Percentiles rank a stretch among this genome's conserved stretches.
phyloP scores from a whole-genome alignment of 2,113 vertebrate species.

The Spheniscus mendiculus region DNA sequence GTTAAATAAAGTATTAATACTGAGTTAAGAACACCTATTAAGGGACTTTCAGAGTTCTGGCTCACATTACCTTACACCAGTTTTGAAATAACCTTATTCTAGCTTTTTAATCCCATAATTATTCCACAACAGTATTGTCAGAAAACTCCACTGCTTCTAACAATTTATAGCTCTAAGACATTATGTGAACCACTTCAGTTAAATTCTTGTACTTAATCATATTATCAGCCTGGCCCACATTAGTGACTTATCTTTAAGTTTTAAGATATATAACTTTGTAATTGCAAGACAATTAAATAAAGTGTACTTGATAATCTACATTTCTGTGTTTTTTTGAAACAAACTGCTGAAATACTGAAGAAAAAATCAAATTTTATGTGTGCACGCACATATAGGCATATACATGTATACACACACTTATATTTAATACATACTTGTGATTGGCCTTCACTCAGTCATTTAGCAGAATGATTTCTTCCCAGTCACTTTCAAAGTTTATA shows the following conservation, averaged over 20 bases:
- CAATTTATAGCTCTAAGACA: neutral
- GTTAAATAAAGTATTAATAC: slow-evolving; percentile 63
- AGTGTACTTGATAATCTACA: neutral
- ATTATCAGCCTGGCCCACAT: neutral
- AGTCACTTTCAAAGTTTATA: neutral
- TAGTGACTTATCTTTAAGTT: neutral
- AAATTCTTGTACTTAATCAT: neutral
- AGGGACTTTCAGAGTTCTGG: slow-evolving; percentile 63
- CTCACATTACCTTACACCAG: slow-evolving; percentile 22
- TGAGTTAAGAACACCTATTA: slow-evolving; percentile 60
- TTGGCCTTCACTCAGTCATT: neutral
- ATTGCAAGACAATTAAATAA: neutral
- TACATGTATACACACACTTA: no score
- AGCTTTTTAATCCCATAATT: slow-evolving; percentile 50
- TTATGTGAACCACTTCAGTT: neutral
- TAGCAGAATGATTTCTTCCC: neutral
- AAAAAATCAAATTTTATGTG: neutral
- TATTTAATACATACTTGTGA: neutral
- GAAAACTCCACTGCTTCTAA: neutral
- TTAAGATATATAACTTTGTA: neutral
- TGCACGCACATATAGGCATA: accelerated
- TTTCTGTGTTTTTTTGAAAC: neutral
- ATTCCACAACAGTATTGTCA: neutral
- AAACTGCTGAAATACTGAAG: neutral
- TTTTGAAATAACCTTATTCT: slow-evolving; percentile 47